A percentile compares a stretch with the other conserved stretches of the same genome.
These are phyloP conservation scores for Actenoides hombroni DNA, from an alignment of 2,113 vertebrate species.

Conservation along the genomic window DNA sequence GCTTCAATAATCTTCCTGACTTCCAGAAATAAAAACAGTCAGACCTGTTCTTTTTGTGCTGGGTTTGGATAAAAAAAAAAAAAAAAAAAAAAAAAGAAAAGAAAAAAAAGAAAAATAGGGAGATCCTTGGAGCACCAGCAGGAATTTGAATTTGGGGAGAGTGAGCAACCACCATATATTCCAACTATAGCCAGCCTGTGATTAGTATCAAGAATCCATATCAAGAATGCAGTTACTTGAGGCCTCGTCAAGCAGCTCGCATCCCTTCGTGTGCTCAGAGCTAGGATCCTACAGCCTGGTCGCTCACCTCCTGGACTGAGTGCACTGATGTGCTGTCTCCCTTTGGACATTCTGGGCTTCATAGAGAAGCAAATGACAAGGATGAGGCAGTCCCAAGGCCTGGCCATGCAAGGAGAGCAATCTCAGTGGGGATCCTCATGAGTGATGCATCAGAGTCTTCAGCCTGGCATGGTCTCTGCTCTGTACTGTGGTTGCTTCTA, in stretches of 20 bases:
- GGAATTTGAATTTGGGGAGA: background rate
- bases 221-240: background rate
- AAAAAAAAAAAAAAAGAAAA: accelerated
- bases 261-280: background rate
- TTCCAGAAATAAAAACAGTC: background rate
- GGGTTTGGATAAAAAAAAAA: background rate
- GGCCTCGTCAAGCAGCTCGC: accelerated
- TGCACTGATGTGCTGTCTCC: background rate
- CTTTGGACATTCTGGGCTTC: background rate
- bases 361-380: background rate
- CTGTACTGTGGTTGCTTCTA: background rate
- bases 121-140: background rate
- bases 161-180: background rate
- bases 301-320: background rate
- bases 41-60: background rate
- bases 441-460: background rate
- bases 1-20: background rate
- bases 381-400: background rate
- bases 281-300: background rate
- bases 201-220: background rate
- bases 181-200: background rate
- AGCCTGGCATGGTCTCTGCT: background rate
- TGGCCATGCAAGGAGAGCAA: background rate
- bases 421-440: accelerated
- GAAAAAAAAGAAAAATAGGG: background rate